Conservation (phyloP, 2,888 invertebrate genomes). For the Melieria omissa region DNA sequence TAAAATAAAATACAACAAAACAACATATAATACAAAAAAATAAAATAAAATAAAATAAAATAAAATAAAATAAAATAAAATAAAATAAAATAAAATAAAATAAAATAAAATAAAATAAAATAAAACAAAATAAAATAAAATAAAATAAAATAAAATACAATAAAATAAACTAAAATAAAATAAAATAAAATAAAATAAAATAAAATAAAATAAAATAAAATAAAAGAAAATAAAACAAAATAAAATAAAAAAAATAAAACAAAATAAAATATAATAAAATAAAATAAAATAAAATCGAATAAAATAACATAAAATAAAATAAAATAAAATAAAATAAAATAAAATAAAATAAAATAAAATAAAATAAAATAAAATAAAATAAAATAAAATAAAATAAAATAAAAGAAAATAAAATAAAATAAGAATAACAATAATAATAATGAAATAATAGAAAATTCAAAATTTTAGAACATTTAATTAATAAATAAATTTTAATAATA, state of each 20-base stretch:
- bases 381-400: not conserved
- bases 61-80: not conserved
- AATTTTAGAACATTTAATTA: not conserved
- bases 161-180: not conserved
- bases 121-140: no score
- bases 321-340: slow-evolving; percentile 7
- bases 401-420: not conserved
- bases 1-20: not conserved
- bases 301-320: not conserved
- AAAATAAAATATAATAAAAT: not conserved
- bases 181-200: slow-evolving; percentile 9
- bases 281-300: not conserved
- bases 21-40: not conserved
- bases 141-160: not conserved
- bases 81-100: no score
- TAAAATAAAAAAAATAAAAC: not conserved
- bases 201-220: not conserved
- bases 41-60: not conserved
- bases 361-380: not conserved
- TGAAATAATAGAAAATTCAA: not conserved
- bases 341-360: slow-evolving; percentile 1
- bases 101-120: not conserved
- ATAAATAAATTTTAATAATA: slow-evolving; percentile 6
- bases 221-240: slow-evolving; percentile 1
- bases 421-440: not conserved